Evolutionary conservation across 1,140 invertebrate genomes (phyloP).

Genomic region (Trypoxylus dichotomus): DNA sequence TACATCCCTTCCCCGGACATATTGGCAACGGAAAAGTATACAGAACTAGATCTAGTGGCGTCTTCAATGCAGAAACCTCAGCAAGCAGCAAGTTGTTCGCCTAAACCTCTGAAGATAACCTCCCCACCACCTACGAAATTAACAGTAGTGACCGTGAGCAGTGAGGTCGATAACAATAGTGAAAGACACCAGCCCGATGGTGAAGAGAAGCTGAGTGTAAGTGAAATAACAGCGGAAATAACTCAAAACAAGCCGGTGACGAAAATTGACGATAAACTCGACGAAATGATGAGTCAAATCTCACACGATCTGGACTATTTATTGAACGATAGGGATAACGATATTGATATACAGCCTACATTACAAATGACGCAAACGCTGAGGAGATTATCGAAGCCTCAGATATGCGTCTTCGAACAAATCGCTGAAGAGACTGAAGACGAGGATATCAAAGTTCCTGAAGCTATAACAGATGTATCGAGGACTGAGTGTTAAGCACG

Average conservation of each 20-base stretch:
- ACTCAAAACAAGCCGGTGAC: not conserved
- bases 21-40: slow-evolving; percentile 44
- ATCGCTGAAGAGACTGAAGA: slow-evolving; percentile 25
- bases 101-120: slow-evolving; percentile 10
- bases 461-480: slow-evolving; percentile 26
- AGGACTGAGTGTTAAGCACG: slow-evolving; percentile 13
- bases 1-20: slow-evolving; percentile 45
- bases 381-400: slow-evolving; percentile 18
- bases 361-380: not conserved
- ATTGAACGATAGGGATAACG: slow-evolving; percentile 38
- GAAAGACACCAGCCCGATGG: slow-evolving; percentile 46
- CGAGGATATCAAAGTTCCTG: slow-evolving; percentile 28
- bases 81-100: not conserved
- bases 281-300: slow-evolving; percentile 49
- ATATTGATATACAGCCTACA: not conserved
- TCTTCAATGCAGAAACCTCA: slow-evolving; percentile 33
- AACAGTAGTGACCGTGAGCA: slow-evolving; percentile 38
- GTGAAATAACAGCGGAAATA: not conserved
- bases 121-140: slow-evolving; percentile 32
- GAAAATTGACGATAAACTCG: slow-evolving; percentile 42
- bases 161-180: slow-evolving; percentile 30
- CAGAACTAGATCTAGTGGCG: slow-evolving; percentile 48
- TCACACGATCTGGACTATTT: slow-evolving; percentile 50
- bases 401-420: slow-evolving; percentile 26
- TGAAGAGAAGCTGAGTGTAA: slow-evolving; percentile 39